Evolutionary conservation across 2,888 invertebrate genomes (phyloP).

Genomic region (Andrena marginata): DNA sequence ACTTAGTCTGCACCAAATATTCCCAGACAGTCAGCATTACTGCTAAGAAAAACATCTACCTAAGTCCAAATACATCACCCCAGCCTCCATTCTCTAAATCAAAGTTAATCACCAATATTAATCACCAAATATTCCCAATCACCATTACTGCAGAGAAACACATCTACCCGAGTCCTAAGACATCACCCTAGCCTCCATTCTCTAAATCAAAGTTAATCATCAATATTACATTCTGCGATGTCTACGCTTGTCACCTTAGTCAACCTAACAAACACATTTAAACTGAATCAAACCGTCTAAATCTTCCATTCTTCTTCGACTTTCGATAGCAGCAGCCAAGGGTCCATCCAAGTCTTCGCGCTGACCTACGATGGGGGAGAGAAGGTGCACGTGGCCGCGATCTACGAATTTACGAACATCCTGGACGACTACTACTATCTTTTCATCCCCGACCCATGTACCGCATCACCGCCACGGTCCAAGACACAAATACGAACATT

Average conservation of each 20-base stretch:
- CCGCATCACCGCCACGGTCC: constrained; percentile 25
- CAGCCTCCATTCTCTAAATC: too few species aligned
- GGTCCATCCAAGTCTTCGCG: neutral
- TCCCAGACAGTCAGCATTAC: neutral
- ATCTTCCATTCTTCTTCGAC: neutral
- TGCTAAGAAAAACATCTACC: neutral
- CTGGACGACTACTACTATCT: constrained; percentile 50
- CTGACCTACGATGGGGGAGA: neutral
- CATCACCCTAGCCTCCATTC: too few species aligned
- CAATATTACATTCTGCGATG: too few species aligned
- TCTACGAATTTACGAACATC: constrained; percentile 63
- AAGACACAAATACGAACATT: constrained; percentile 62
- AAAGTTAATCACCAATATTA: too few species aligned
- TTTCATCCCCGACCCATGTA: constrained; percentile 34
- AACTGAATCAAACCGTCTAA: too few species aligned
- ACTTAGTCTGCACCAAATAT: neutral
- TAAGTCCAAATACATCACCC: too few species aligned
- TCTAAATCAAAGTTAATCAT: too few species aligned
- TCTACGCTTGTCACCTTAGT: too few species aligned
- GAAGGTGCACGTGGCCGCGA: constrained; percentile 31
- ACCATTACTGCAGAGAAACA: neutral
- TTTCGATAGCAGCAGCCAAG: neutral
- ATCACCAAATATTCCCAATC: neutral
- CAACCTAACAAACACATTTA: too few species aligned
- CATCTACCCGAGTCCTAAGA: too few species aligned